Evolutionary conservation across 2,113 vertebrate species (phyloP).

Genomic region (Vidua macroura): DNA sequence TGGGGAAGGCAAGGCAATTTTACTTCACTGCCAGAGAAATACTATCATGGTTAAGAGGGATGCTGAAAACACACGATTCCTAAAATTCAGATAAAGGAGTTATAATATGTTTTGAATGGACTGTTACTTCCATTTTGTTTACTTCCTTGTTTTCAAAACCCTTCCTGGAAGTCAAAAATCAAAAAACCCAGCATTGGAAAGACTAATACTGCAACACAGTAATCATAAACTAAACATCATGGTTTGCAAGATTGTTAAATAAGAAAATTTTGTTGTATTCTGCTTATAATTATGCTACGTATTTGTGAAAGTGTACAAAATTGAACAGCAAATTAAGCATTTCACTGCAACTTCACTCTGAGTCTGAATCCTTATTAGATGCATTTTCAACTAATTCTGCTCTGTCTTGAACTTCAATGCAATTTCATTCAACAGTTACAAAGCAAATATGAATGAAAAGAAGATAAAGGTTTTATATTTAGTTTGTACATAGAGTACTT

Average conservation of each 20-base stretch:
- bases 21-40: background rate
- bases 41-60: background rate
- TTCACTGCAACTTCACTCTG: background rate
- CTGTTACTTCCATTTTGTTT: background rate
- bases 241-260: background rate
- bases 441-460: background rate
- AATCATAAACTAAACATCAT: background rate
- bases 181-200: background rate
- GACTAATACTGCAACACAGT: background rate
- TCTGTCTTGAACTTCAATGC: background rate
- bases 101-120: background rate
- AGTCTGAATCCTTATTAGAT: background rate
- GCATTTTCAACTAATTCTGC: background rate
- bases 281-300: background rate
- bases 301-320: background rate
- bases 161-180: background rate
- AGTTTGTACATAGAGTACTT: background rate
- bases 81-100: background rate
- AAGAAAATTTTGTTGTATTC: background rate
- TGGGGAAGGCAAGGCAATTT: rapidly evolving
- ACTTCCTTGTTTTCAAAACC: background rate
- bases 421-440: background rate
- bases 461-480: background rate
- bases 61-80: background rate
- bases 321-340: background rate